These are phyloP conservation scores for Silurus lanzhouensis DNA, from an alignment of 2,797 vertebrate species.

Conservation along the genomic window DNA sequence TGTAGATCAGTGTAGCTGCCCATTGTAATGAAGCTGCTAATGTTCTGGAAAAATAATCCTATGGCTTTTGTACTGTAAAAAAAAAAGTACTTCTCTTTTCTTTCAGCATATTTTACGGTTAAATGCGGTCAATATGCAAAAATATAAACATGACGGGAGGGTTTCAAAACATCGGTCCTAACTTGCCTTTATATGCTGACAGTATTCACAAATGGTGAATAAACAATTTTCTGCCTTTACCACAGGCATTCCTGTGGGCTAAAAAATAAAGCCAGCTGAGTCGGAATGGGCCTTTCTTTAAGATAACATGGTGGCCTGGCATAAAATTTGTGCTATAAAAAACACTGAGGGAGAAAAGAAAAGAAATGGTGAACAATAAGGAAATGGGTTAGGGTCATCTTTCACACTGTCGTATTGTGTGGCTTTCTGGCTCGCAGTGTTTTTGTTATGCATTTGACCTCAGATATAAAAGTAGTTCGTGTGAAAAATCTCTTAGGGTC, in stretches of 20 bases:
- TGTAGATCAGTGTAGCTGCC: background rate
- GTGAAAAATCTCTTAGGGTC: background rate
- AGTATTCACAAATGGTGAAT: constrained; percentile 21
- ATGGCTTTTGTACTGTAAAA: background rate
- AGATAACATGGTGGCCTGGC: constrained; percentile 6
- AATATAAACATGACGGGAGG: background rate
- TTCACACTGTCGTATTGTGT: constrained; percentile 60
- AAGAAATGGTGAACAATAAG: constrained; percentile 62
- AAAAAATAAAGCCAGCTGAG: constrained; percentile 12
- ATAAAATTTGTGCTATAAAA: constrained; percentile 32
- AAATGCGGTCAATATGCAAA: background rate
- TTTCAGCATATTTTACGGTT: background rate
- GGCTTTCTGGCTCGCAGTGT: constrained; percentile 57
- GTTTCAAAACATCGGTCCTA: background rate
- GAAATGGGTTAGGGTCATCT: constrained; percentile 54
- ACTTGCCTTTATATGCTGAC: background rate
- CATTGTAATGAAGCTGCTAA: background rate
- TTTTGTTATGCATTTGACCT: constrained; percentile 58
- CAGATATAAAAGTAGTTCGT: background rate
- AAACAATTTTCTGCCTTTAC: constrained; percentile 26
- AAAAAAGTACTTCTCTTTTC: background rate
- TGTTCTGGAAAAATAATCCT: background rate
- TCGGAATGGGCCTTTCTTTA: constrained; percentile 39
- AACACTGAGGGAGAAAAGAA: constrained; percentile 53
- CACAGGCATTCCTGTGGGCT: constrained; percentile 37